Base-by-base conservation (phyloP, 2,888 invertebrate genomes). In the Amitus sp. region DNA sequence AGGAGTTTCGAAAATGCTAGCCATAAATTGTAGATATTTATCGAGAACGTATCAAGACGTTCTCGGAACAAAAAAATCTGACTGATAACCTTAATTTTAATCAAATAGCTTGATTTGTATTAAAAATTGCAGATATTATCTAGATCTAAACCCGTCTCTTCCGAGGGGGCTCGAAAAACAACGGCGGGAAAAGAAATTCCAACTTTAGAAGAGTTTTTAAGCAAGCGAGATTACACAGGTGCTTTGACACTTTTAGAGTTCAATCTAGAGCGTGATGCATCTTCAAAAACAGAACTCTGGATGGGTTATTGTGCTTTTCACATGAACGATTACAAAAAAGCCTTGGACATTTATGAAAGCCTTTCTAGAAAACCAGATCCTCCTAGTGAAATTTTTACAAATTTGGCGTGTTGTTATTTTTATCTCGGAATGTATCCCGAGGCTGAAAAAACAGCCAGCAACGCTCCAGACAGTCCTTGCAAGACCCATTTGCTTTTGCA, bases 221-320 rank as follows among this genome's bases (percentile, higher is more conserved):
- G 90, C 17, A 91, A 90, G 72, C 86, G 98, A 42, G 99, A 99
- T 82, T 99, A 98, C 79, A 91, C 93, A 0, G 99, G 98, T 6
- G 97, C 96, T 0, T 86, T 96, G 15, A 96, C 98, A 0, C 86
- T 96, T 71, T 83, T 98, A 3, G 97, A 98, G 87, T 96, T 95
- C 81, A 77, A 74, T 58, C 71, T 65, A 7, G 63, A 52, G 1
- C 67, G 66, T 66, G 85, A 85, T 17, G 28, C 20, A n/a, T 56
- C 50, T 3, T 13, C 27, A 15, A 61, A 52, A 85, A 86, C 66
- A 81, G 91, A 93, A 49, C 84, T 92, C 69, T 98, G 98, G 98
- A 88, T 94, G 62, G 98, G 94, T 0, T 98, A 96, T 83, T 96
- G 97, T 82, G 91, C 92, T 73, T 99, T 98, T 83, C 98, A 98